These are phyloP conservation scores for Nautilus pompilius DNA, from an alignment of 1,140 invertebrate species.

Conservation along the genomic window DNA sequence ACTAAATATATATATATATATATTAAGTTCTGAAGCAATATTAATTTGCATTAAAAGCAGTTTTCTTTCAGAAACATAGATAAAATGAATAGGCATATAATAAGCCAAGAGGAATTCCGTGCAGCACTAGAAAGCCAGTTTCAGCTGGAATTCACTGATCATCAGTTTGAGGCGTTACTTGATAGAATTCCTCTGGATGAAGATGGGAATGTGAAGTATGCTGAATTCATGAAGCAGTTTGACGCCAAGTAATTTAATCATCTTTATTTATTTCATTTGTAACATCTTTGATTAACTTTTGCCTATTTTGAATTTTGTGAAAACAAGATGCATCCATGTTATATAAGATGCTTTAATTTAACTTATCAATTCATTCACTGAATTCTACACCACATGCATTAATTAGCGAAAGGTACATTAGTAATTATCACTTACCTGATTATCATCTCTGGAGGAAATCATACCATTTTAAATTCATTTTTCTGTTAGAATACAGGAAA, in stretches of 20 bases:
- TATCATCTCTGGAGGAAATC: too few relatives aligned
- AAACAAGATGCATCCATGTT: too few relatives aligned
- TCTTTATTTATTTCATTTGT: too few relatives aligned
- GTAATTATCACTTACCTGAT: too few relatives aligned
- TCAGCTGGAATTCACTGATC: constrained; percentile 44
- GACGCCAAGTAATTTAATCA: constrained; percentile 45
- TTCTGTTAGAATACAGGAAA: too few relatives aligned
- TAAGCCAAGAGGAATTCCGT: constrained; percentile 52
- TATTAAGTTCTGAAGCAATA: not conserved
- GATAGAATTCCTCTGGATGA: constrained; percentile 49
- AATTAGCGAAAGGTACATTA: too few relatives aligned
- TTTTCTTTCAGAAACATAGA: constrained; percentile 46
- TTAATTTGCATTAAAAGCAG: not conserved
- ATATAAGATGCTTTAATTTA: too few relatives aligned
- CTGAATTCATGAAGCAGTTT: constrained; percentile 53
- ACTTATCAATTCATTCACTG: too few relatives aligned
- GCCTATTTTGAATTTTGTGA: too few relatives aligned
- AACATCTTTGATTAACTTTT: too few relatives aligned
- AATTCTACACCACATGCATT: too few relatives aligned
- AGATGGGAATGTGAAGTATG: constrained; percentile 51
- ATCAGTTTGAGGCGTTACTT: constrained; percentile 46
- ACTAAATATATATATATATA: not conserved
- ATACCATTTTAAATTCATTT: too few relatives aligned
- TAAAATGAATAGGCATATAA: constrained; percentile 37
- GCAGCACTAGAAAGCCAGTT: constrained; percentile 53